Percentiles rank a stretch among this genome's conserved stretches.
Conservation (phyloP, 2,888 invertebrate species). For the Ametastegia equiseti region DNA sequence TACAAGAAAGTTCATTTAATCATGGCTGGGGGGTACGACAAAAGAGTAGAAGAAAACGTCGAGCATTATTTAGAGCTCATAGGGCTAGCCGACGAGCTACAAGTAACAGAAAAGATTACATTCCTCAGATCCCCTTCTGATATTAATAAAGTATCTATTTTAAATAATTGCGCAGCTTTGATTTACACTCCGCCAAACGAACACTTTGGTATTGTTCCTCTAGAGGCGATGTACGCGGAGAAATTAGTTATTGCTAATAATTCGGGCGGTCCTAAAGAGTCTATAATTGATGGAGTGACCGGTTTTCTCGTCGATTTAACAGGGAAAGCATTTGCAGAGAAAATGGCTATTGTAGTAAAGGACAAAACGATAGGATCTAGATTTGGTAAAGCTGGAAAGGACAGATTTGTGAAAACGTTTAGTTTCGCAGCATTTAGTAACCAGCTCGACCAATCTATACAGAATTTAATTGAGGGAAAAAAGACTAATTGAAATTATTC, state of each 20-base stretch:
- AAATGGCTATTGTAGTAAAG: constrained; percentile 84
- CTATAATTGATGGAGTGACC: constrained; percentile 87
- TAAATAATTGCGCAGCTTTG: constrained; percentile 87
- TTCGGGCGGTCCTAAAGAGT: constrained; percentile 97
- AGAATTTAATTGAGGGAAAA: constrained; percentile 57
- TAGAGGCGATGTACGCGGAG: constrained; percentile 97
- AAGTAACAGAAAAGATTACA: constrained; percentile 85
- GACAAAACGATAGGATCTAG: constrained; percentile 80
- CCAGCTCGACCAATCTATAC: constrained; percentile 79
- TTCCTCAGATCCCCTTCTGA: constrained; percentile 94
- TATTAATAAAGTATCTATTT: constrained; percentile 87
- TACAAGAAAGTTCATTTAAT: constrained; percentile 88
- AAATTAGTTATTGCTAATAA: constrained; percentile 97
- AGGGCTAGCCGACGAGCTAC: constrained; percentile 81
- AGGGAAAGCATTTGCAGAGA: constrained; percentile 85
- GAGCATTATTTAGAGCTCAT: constrained; percentile 89
- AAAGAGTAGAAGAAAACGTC: constrained; percentile 90
- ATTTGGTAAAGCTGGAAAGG: constrained; percentile 87
- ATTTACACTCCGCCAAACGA: constrained; percentile 98
- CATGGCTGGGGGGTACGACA: constrained; percentile 98
- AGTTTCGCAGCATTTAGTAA: constrained; percentile 89
- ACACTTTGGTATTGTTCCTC: constrained; percentile 99
- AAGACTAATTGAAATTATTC: constrained; percentile 49
- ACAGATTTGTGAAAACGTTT: constrained; percentile 87
- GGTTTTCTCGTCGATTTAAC: constrained; percentile 88